Evolutionary conservation across 2,797 vertebrate species (phyloP).

Genomic region (Crypturellus tataupa): DNA sequence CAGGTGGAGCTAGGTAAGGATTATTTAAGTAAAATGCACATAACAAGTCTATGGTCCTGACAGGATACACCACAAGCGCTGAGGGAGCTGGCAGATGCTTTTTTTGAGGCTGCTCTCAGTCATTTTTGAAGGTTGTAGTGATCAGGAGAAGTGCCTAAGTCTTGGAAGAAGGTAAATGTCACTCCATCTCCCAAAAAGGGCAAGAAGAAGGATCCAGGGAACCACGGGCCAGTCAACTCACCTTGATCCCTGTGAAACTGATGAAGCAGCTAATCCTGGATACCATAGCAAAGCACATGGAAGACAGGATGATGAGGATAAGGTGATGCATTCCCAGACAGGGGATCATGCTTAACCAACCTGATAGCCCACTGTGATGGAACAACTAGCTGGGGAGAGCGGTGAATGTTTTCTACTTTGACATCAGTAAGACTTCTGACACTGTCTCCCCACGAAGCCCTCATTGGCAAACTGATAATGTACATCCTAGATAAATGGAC

Average conservation of each 20-base stretch:
- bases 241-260: background rate
- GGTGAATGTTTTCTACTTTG: too few relatives aligned
- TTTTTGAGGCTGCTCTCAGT: background rate
- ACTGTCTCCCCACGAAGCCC: too few relatives aligned
- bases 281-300: background rate
- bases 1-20: background rate
- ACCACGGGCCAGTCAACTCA: background rate
- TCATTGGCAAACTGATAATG: too few relatives aligned
- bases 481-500: too few relatives aligned
- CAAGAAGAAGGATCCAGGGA: too few relatives aligned
- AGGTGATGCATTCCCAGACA: background rate
- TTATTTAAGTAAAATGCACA: background rate
- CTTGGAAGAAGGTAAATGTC: too few relatives aligned
- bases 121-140: too few relatives aligned
- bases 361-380: background rate
- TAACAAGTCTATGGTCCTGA: background rate
- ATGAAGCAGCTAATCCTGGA: background rate
- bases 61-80: background rate
- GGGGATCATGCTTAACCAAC: background rate
- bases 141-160: too few relatives aligned
- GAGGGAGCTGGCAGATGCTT: background rate
- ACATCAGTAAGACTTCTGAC: too few relatives aligned
- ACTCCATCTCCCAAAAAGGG: too few relatives aligned
- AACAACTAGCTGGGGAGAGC: background rate
- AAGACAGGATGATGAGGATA: background rate